Conservation (phyloP, 2,797 vertebrate genomes). For the Diglossa cyanea region DNA sequence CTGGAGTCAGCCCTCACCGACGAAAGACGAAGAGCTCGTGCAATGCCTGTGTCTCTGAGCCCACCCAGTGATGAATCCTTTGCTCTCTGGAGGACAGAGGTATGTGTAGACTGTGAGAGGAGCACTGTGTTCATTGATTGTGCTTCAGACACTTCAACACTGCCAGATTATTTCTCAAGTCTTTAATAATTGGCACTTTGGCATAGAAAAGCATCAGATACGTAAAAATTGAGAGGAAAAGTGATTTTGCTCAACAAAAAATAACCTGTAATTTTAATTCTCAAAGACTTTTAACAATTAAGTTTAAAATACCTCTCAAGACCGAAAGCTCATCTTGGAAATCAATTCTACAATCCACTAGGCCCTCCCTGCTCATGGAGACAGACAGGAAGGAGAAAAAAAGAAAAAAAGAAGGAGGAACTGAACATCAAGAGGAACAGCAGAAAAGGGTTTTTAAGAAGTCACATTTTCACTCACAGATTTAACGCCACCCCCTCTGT, state of each 20-base stretch:
- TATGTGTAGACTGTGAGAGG: accelerated
- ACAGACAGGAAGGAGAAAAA: not conserved
- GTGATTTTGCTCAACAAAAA: not conserved
- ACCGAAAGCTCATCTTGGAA: not conserved
- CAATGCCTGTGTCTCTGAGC: not conserved
- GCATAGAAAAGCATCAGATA: not conserved
- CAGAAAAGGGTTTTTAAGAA: not conserved
- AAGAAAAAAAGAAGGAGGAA: not conserved
- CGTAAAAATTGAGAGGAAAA: not conserved
- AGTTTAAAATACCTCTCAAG: not conserved
- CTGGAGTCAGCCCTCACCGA: not conserved
- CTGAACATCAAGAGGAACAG: not conserved
- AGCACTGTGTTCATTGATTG: not conserved
- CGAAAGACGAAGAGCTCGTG: not conserved
- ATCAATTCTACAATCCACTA: not conserved
- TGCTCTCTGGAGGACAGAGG: not conserved
- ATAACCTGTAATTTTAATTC: not conserved
- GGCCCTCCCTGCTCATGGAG: not conserved
- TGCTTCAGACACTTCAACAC: not conserved
- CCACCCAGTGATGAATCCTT: not conserved
- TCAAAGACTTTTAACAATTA: not conserved
- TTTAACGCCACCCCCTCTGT: not conserved
- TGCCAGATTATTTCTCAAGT: not conserved
- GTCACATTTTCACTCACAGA: not conserved
- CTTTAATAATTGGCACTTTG: not conserved